These are phyloP conservation scores for Apamea anceps DNA, from an alignment of 2,888 invertebrate genomes.

Conservation along the genomic window DNA sequence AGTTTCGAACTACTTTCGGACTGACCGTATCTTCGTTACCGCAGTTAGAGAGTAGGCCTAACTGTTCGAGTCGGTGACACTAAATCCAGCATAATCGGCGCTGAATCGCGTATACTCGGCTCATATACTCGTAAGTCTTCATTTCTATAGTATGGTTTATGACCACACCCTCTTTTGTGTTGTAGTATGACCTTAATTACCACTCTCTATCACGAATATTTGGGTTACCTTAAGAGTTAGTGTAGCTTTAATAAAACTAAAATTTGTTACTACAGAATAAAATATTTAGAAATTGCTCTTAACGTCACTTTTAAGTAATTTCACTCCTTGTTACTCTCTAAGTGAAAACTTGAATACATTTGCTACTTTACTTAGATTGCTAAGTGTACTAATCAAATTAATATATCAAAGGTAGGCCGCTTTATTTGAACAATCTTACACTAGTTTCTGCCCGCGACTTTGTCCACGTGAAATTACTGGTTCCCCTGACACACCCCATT, in stretches of 20 bases:
- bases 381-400: background rate
- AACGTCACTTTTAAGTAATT: background rate
- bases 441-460: no score
- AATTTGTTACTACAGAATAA: background rate
- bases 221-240: no score
- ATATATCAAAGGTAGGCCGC: background rate
- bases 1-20: no score
- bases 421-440: background rate
- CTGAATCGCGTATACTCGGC: background rate
- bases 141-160: background rate
- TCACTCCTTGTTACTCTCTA: constrained; percentile 12
- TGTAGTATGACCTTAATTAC: no score
- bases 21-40: no score
- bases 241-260: background rate
- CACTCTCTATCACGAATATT: background rate
- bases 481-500: no score
- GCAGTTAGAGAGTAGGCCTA: no score
- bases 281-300: background rate
- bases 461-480: no score
- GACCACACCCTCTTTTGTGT: background rate
- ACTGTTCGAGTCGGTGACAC: no score
- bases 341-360: background rate
- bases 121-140: background rate
- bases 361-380: background rate
- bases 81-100: background rate